Evolutionary conservation across 1,140 invertebrate genomes (phyloP), one percentile per base, ranked within the genome.

Genomic region (Trichonephila clavata): DNA sequence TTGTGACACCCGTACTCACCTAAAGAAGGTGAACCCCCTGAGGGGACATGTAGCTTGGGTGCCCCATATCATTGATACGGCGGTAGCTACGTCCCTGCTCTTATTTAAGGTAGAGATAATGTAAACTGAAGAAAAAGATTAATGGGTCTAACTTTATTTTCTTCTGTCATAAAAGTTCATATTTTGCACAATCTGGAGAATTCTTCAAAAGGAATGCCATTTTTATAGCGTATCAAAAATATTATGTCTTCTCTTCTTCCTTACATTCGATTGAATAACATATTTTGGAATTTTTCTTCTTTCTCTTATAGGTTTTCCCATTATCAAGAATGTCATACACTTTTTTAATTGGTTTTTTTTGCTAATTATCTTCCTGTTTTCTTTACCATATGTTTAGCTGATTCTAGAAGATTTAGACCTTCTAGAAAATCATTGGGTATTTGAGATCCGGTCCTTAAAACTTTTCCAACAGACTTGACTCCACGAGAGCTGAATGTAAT

Each of bases 51-150:
- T n/a, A n/a, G n/a, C n/a, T n/a, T n/a, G n/a, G n/a, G n/a, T n/a
- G n/a, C n/a, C n/a, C n/a, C n/a, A n/a, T n/a, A n/a, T n/a, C n/a
- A n/a, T n/a, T n/a, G n/a, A n/a, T n/a, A n/a, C n/a, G n/a, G n/a
- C n/a, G n/a, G n/a, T 24, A 59, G 59, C 13, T 92, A 92, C 10
- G 81, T 83, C 8, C 63, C 63, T 21, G 43, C 59, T 14, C 20
- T 86, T 27, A 24, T 84, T 65, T 50, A 92, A 86, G 4, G 0
- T 43, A 14, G 90, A 84, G 80, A 92, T 68, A 92, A 92, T 32
- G 43, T 57, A n/a, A 59, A 65, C 86, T 92, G 80, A 4, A 92
- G 80, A 65, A 92, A 86, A 13, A 65, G 43, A 65, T 92, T 92
- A 16, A 92, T 59, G 43, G 90, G 61, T 63, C 59, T 60, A 21